Conservation (phyloP, 2,888 invertebrate genomes). For the Formica aserva region DNA sequence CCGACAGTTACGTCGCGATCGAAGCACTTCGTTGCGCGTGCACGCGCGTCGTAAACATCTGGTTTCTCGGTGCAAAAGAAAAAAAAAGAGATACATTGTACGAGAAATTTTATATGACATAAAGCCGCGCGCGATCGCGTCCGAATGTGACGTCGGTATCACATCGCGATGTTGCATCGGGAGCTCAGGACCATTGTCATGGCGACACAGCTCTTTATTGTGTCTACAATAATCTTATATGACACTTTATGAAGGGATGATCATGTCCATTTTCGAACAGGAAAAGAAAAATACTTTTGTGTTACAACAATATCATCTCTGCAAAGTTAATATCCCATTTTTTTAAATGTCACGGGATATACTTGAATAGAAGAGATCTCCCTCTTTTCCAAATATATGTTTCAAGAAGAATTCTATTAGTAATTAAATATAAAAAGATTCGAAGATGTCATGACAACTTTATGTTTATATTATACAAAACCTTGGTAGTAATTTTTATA, state of each 20-base stretch:
- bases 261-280: background rate
- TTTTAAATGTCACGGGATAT: background rate
- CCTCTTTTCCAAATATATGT: background rate
- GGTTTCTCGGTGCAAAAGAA: background rate
- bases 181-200: background rate
- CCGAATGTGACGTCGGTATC: background rate
- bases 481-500: background rate
- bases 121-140: background rate
- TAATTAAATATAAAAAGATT: background rate
- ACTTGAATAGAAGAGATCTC: background rate
- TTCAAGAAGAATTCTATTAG: background rate
- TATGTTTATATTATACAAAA: background rate
- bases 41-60: background rate
- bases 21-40: background rate
- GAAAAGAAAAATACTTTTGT: background rate
- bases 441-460: background rate
- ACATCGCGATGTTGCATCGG: background rate
- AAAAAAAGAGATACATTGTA: background rate
- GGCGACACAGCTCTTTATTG: background rate
- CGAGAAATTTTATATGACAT: slow-evolving; percentile 11
- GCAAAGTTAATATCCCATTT: background rate
- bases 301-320: background rate
- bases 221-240: background rate
- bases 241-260: background rate
- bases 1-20: slow-evolving; percentile 10